Evolutionary conservation across 2,888 invertebrate species (phyloP).

Genomic region (Pammene fasciana): DNA sequence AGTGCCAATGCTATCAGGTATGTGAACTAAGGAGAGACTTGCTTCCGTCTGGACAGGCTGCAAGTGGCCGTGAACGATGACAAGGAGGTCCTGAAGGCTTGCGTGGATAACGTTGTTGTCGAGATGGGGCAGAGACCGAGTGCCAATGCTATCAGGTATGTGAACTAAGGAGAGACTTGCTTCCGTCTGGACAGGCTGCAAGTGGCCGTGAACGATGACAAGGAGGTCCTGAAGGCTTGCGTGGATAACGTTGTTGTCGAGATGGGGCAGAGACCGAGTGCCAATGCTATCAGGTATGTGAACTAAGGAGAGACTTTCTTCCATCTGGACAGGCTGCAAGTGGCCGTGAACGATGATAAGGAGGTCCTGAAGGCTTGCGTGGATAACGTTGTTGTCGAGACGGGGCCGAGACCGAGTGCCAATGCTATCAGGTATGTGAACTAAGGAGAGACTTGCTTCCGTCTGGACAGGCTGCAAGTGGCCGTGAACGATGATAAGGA

Average conservation of each 20-base stretch:
- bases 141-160: constrained; percentile 88
- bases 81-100: constrained; percentile 69
- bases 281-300: constrained; percentile 88
- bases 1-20: constrained; percentile 90
- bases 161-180: constrained; percentile 80
- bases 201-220: constrained; percentile 86
- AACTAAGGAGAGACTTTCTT: constrained; percentile 88
- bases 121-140: constrained; percentile 91
- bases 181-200: constrained; percentile 90
- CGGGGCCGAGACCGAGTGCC: constrained; percentile 91
- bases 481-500: constrained; percentile 85
- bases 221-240: constrained; percentile 69
- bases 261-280: constrained; percentile 90
- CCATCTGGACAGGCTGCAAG: constrained; percentile 87
- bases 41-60: constrained; percentile 89
- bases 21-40: constrained; percentile 77
- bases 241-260: constrained; percentile 83
- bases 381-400: constrained; percentile 82
- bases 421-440: constrained; percentile 87
- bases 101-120: constrained; percentile 77
- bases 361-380: constrained; percentile 74
- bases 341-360: constrained; percentile 86
- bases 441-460: constrained; percentile 88
- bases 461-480: constrained; percentile 88
- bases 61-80: constrained; percentile 88